Evolutionary conservation across 2,797 vertebrate genomes (phyloP).

Genomic region (Psittacula echo): DNA sequence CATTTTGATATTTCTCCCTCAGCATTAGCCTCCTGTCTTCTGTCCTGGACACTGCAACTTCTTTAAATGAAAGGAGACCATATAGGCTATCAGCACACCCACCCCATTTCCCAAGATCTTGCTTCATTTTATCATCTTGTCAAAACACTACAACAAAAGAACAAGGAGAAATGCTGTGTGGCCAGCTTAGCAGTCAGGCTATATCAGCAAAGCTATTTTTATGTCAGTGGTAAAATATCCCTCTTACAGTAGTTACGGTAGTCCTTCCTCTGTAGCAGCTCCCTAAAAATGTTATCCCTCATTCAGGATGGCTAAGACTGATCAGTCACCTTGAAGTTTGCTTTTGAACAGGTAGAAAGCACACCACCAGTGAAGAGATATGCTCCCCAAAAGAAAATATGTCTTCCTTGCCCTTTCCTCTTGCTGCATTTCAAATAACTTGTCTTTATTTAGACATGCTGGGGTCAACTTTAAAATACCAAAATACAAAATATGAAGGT

Average conservation of each 20-base stretch:
- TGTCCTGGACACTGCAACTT: background rate
- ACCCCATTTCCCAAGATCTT: background rate
- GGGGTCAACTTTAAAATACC: background rate
- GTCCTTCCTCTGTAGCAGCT: background rate
- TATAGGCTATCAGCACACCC: background rate
- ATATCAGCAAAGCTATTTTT: background rate
- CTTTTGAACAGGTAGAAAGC: background rate
- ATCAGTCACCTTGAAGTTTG: background rate
- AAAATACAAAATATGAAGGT: background rate
- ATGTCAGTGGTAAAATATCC: background rate
- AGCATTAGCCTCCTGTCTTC: background rate
- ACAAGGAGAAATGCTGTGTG: background rate
- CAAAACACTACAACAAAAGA: background rate
- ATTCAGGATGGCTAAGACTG: background rate
- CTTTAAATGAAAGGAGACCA: background rate
- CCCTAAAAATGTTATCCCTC: background rate
- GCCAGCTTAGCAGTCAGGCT: background rate
- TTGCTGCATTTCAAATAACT: background rate
- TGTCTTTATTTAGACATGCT: background rate
- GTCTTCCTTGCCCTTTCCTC: slow-evolving; percentile 7
- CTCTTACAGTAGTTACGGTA: background rate
- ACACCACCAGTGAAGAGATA: background rate
- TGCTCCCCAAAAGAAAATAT: background rate
- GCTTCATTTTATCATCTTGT: background rate
- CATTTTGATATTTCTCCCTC: background rate